Conservation (phyloP, 2,113 vertebrate genomes). For the Amazona guildingii region DNA sequence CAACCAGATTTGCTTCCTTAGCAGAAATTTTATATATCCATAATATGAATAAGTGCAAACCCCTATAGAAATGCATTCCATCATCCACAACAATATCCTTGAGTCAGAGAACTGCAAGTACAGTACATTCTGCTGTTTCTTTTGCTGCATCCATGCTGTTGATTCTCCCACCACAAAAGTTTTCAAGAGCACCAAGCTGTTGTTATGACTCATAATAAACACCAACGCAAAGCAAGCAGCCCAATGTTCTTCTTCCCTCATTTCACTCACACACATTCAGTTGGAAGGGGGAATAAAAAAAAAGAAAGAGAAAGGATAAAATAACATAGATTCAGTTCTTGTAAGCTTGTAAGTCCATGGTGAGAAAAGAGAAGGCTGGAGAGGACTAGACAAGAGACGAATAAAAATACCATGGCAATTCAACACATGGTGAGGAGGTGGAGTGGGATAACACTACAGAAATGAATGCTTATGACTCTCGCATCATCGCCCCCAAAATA, state of each 20-base stretch:
- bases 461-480: slow-evolving; percentile 77
- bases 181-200: slow-evolving; percentile 71
- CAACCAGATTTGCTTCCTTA: slow-evolving; percentile 2
- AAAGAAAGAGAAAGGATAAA: neutral
- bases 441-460: slow-evolving; percentile 77
- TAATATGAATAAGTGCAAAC: neutral
- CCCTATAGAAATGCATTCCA: slow-evolving; percentile 18
- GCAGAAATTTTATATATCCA: slow-evolving; percentile 30
- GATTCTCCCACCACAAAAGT: slow-evolving; percentile 63
- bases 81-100: slow-evolving; percentile 41
- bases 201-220: slow-evolving; percentile 74
- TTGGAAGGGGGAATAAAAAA: neutral
- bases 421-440: slow-evolving; percentile 80
- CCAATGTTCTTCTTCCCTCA: slow-evolving; percentile 51
- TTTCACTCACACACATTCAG: slow-evolving; percentile 67
- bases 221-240: slow-evolving; percentile 68
- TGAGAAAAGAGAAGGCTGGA: slow-evolving; percentile 69
- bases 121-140: slow-evolving; percentile 62
- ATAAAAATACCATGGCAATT: slow-evolving; percentile 74
- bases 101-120: slow-evolving; percentile 58
- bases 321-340: slow-evolving; percentile 55
- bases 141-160: slow-evolving; percentile 59
- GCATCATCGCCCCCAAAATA: slow-evolving; percentile 73
- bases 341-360: slow-evolving; percentile 9
- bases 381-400: slow-evolving; percentile 73